phyloP scores from a whole-genome alignment of 2,113 vertebrate genomes.

The Caracal caracal region DNA sequence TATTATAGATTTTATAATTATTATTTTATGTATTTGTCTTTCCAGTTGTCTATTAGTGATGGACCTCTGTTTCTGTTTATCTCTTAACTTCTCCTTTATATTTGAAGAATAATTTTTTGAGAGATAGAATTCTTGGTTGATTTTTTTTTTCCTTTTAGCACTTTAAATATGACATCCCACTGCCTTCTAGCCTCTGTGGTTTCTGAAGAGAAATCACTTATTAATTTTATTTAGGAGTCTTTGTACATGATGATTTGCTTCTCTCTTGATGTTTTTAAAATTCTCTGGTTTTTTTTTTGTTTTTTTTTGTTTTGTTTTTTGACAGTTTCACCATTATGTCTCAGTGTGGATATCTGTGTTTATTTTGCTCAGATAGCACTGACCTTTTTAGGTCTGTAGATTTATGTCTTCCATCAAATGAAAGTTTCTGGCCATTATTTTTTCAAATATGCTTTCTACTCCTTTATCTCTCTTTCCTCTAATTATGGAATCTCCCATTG shows the following conservation, averaged over 20 bases:
- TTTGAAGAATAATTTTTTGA: conserved; percentile 14
- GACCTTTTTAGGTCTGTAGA: not conserved
- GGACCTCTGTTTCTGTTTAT: not conserved
- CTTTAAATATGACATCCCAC: not conserved
- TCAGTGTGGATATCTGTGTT: not conserved
- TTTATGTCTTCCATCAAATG: not conserved
- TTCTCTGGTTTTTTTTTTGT: not conserved
- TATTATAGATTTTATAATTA: not conserved
- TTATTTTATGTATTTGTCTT: not conserved
- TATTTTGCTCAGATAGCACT: not conserved
- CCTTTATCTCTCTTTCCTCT: not conserved
- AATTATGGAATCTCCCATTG: not conserved
- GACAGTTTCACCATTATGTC: not conserved
- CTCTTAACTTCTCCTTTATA: not conserved
- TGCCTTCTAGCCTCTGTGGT: not conserved
- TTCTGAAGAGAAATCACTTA: not conserved
- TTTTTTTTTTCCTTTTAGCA: not conserved
- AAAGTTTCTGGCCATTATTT: not conserved
- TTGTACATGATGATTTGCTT: not conserved
- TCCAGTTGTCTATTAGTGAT: not conserved
- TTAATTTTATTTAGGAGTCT: not conserved
- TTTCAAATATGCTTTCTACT: not conserved
- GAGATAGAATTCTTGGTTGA: not conserved
- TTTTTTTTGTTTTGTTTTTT: not conserved
- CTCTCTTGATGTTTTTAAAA: not conserved